Evolutionary conservation across 2,888 invertebrate species (phyloP), one percentile per base, ranked within the genome.

Genomic region (Chloroclystis v-ata): DNA sequence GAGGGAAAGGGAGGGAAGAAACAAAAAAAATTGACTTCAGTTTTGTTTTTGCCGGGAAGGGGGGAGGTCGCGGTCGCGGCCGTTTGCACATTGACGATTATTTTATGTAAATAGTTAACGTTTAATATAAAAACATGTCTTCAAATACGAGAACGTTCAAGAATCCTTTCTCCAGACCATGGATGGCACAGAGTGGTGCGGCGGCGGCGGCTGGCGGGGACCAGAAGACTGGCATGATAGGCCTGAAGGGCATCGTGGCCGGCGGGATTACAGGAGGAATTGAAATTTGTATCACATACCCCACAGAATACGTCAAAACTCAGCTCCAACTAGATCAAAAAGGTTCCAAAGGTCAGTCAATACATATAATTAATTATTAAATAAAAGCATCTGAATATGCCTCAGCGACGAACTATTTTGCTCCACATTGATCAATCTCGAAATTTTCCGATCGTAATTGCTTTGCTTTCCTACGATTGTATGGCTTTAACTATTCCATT

Each of bases 271-370:
- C 98, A 49, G 98, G 99, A 54, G 99, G 97, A 62, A 97, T 99
- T 73, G 99, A 99, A 90, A 98, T 99, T 75, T 98, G 98, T 87
- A 99, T 99, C 61, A 99, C 99, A 65, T 99, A 96, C 83, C 99
- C 99, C 7, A 99, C 99, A 4, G 99, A 99, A 87, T 99, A 97
- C 82, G 98, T 99, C 2, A 99, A 99, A 89, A 99, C 99, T 56
- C 99, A 99, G 75, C 89, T 99, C 53, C 99, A 99, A 78, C 88
- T 99, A 60, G 99, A 99, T 78, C 98, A 99, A 82, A 97, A 98
- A 89, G 91, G 92, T 89, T 20, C 20, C 2, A 20, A 20, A 20
- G 20, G 20, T 20, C 20, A 20, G 20, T 20, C 5, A 20, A 20
- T n/a, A 20, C 5, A 30, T 26, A 16, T 37, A 11, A 26, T n/a